These are phyloP conservation scores for Chironex yamaguchii DNA, from an alignment of 30 jellyfish, hydroid and myxozoan species.

Conservation along the genomic window DNA sequence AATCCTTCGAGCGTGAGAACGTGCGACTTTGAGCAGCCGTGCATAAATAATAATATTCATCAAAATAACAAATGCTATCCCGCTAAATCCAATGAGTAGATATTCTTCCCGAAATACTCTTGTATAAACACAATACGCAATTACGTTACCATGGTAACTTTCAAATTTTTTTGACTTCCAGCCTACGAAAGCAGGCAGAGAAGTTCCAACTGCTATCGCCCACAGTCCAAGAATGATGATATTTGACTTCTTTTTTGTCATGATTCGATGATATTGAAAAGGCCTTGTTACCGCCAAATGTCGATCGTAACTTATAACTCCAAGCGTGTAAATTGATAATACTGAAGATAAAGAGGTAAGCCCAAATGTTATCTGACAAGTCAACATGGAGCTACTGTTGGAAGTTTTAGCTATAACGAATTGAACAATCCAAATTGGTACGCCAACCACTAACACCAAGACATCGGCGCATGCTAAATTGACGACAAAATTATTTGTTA, in stretches of 20 bases:
- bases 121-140: slow-evolving; percentile 84
- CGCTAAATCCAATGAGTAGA: slow-evolving; percentile 38
- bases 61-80: slow-evolving; percentile 43
- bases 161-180: slow-evolving; percentile 60
- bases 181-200: slow-evolving; percentile 85
- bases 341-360: slow-evolving; percentile 66
- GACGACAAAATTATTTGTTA: slow-evolving; percentile 75
- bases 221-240: slow-evolving; percentile 46
- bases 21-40: slow-evolving; percentile 72
- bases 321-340: slow-evolving; percentile 79
- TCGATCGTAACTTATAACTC: slow-evolving; percentile 86
- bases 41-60: slow-evolving; percentile 67
- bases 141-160: slow-evolving; percentile 10
- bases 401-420: slow-evolving; percentile 63
- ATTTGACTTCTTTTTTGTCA: slow-evolving; percentile 54
- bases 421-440: slow-evolving; percentile 82
- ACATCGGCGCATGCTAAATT: slow-evolving; percentile 86
- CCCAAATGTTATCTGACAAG: slow-evolving; percentile 88
- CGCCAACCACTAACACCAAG: slow-evolving; percentile 72
- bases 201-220: slow-evolving; percentile 42
- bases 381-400: slow-evolving; percentile 23
- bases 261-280: slow-evolving; percentile 71
- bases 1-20: slow-evolving; percentile 82
- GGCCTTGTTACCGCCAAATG: slow-evolving; percentile 83
- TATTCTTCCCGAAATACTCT: slow-evolving; percentile 78